Evolutionary conservation across 1,140 invertebrate genomes (phyloP).

Genomic region (Rhyacophila brunnea): DNA sequence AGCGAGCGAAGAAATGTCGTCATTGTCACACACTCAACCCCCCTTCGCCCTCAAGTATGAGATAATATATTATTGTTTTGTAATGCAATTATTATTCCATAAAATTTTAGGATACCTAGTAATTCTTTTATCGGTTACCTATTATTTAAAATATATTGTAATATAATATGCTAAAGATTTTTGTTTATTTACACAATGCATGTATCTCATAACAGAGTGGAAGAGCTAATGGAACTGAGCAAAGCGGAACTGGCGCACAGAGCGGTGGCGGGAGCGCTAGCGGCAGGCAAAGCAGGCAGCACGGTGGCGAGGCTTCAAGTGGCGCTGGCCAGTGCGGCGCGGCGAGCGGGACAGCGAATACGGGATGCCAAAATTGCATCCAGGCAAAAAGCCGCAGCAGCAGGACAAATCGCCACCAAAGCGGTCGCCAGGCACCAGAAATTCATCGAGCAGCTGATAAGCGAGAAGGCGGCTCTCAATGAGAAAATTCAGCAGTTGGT

Average conservation of each 20-base stretch:
- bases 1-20: conserved; percentile 43
- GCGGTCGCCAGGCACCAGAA: conserved; percentile 27
- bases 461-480: conserved; percentile 27
- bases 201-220: conserved; percentile 17
- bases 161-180: no score
- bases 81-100: not conserved
- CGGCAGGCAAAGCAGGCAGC: conserved; percentile 20
- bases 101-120: no score
- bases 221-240: conserved; percentile 33
- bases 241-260: conserved; percentile 31
- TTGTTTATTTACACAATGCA: no score
- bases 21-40: conserved; percentile 32
- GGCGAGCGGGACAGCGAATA: conserved; percentile 4
- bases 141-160: no score
- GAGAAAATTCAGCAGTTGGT: conserved; percentile 30
- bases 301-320: conserved; percentile 18
- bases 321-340: conserved; percentile 19
- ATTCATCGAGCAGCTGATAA: conserved; percentile 33
- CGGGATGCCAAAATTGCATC: conserved; percentile 13
- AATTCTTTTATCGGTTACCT: no score
- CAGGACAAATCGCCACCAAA: conserved; percentile 18
- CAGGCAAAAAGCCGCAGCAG: conserved; percentile 14
- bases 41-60: conserved; percentile 30
- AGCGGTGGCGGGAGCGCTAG: conserved; percentile 26
- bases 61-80: not conserved